A percentile compares a stretch with the other conserved stretches of the same genome.
Evolutionary conservation across 2,113 vertebrate species (phyloP).

Genomic region (Seriola rivoliana): DNA sequence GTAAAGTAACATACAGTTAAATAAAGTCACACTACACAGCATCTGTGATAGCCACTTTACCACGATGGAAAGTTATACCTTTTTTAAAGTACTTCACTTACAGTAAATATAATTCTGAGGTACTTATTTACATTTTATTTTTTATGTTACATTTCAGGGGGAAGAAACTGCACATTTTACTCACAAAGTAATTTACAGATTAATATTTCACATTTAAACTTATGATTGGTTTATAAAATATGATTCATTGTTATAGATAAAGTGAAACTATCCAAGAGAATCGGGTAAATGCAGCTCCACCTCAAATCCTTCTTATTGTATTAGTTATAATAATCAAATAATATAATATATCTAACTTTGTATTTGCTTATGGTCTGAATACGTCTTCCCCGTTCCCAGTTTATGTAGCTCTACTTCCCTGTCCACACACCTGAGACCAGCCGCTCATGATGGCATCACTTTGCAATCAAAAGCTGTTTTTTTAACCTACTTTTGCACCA

Average conservation of each 20-base stretch:
- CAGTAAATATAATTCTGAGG: no score
- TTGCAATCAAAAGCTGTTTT: slow-evolving; percentile 16
- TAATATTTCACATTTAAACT: not conserved
- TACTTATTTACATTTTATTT: no score
- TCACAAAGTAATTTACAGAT: not conserved
- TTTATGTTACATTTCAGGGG: not conserved
- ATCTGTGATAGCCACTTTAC: not conserved
- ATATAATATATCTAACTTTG: not conserved
- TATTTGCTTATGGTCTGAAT: not conserved
- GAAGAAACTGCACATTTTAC: not conserved
- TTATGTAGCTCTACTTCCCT: not conserved
- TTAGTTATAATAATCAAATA: not conserved
- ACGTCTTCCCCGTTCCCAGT: not conserved
- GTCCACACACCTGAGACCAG: slow-evolving; percentile 10
- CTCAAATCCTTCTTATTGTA: not conserved
- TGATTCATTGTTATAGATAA: not conserved
- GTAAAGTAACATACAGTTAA: not conserved
- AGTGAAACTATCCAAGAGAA: not conserved
- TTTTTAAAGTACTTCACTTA: no score
- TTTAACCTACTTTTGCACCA: slow-evolving; percentile 4
- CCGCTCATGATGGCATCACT: not conserved
- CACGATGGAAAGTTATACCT: no score
- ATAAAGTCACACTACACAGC: not conserved
- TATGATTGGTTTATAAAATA: not conserved
- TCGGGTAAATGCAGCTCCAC: not conserved